Evolutionary conservation across 2,797 vertebrate species (phyloP).

Genomic region (Heliangelus exortis): DNA sequence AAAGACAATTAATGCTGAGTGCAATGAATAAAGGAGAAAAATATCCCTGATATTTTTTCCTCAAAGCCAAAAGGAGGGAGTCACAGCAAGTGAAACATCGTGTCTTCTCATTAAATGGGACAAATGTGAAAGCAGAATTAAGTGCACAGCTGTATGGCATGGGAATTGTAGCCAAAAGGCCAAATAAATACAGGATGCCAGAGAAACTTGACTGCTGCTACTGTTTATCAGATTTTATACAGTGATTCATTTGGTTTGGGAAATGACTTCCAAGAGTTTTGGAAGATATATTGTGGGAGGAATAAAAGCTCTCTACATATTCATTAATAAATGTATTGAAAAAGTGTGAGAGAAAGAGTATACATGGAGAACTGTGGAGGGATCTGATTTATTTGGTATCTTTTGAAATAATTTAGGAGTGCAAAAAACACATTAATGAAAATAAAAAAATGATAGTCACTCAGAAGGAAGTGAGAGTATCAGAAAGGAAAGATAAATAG

Average conservation of each 20-base stretch:
- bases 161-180: not conserved
- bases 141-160: not conserved
- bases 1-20: not conserved
- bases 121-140: not conserved
- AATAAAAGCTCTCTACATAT: not conserved
- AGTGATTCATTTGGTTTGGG: not conserved
- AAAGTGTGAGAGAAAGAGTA: not conserved
- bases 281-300: not conserved
- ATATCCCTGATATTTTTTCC: not conserved
- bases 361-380: not conserved
- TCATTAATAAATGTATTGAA: not conserved
- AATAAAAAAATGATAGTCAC: not conserved
- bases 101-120: not conserved
- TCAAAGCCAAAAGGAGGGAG: not conserved
- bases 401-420: not conserved
- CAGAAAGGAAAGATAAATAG: not conserved
- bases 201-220: not conserved
- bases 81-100: not conserved
- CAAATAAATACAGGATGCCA: not conserved
- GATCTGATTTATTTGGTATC: not conserved
- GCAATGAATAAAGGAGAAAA: not conserved
- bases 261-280: not conserved
- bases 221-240: not conserved
- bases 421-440: not conserved
- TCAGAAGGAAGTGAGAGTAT: not conserved